Evolutionary conservation across 2,113 vertebrate genomes (phyloP), one percentile per base, ranked within the genome.

Genomic region (Proterorhinus semilunaris): DNA sequence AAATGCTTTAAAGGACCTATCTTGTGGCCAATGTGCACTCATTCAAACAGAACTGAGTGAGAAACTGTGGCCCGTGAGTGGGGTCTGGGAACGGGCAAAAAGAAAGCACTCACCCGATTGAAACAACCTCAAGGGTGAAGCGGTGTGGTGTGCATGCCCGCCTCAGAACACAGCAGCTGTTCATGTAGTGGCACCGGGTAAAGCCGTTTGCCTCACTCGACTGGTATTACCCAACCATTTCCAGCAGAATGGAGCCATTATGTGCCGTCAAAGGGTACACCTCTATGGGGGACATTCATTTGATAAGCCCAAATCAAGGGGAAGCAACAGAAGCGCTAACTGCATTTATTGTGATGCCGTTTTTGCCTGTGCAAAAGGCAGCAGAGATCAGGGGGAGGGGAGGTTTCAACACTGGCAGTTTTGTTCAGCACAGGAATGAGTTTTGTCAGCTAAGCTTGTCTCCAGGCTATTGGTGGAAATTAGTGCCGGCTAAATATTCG

Each of bases 381-480:
- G 81, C 77, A 79, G 80, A 85, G 77, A 84, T 81, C 79, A 77
- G 87, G 85, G 88, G 87, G 84, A 81, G 86, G 78, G 87, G 85
- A 79, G 79, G 71, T 75, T 86, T 83, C 81, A 81, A 89, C 86
- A 90, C 85, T 84, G 83, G 90, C 85, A 87, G 89, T 92, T 90
- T 89, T 90, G 88, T 89, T 90, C 85, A 62, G 89, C 69, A 70
- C 84, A 91, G 91, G 90, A 92, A 92, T 92, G 90, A 91, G 90
- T 92, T 92, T 91, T 91, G 91, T 92, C 91, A 92, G 91, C 90
- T 91, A 92, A 92, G 90, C 90, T 86, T 86, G 88, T 92, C 90
- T 93, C 88, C 86, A 89, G 90, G 92, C 92, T 92, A 92, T 91
- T 91, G 91, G 89, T 87, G 89, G 90, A 91, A 91, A 93, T 93